Conservation (phyloP, 37 sponge, comb jelly and placozoan genomes). For the Spongilla lacustris region DNA sequence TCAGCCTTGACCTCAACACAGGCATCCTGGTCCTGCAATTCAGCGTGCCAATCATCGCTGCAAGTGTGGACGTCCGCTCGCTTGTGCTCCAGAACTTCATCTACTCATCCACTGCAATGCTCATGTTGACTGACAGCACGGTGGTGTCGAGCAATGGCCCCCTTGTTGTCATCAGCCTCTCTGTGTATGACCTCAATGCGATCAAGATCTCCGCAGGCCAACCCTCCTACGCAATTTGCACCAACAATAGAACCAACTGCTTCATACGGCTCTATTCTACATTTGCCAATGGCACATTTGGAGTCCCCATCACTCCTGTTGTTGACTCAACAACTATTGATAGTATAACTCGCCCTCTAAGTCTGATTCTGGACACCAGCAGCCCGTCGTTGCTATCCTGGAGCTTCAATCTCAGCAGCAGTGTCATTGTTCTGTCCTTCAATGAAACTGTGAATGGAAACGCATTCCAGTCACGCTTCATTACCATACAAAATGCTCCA, state of each 20-base stretch:
- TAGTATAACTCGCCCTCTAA: constrained; percentile 12
- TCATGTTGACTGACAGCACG: constrained; percentile 70
- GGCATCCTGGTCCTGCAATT: constrained; percentile 74
- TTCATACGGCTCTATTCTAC: constrained; percentile 63
- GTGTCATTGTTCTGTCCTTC: constrained; percentile 75
- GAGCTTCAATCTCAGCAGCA: constrained; percentile 74
- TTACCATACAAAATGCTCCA: constrained; percentile 65
- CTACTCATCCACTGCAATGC: constrained; percentile 5
- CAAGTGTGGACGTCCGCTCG: constrained; percentile 59
- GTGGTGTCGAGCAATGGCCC: constrained; percentile 71
- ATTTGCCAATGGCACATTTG: constrained; percentile 88
- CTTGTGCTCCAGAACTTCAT: constrained; percentile 70
- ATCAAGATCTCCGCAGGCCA: constrained; percentile 52
- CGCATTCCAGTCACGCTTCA: constrained; percentile 47
- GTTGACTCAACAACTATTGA: constrained; percentile 23
- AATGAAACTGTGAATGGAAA: constrained; percentile 77
- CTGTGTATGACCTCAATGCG: constrained; percentile 68
- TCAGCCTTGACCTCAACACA: constrained; percentile 71
- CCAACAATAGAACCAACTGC: constrained; percentile 52
- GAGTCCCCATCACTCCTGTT: constrained; percentile 63
- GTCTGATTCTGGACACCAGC: constrained; percentile 54
- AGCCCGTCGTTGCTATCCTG: constrained; percentile 68
- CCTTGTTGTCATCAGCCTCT: constrained; percentile 54
- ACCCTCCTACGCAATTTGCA: constrained; percentile 26
- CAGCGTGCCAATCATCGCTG: constrained; percentile 76